A percentile compares a stretch with the other conserved stretches of the same genome.
Conservation (phyloP, 2,797 vertebrate species). For the Rousettus madagascariensis region DNA sequence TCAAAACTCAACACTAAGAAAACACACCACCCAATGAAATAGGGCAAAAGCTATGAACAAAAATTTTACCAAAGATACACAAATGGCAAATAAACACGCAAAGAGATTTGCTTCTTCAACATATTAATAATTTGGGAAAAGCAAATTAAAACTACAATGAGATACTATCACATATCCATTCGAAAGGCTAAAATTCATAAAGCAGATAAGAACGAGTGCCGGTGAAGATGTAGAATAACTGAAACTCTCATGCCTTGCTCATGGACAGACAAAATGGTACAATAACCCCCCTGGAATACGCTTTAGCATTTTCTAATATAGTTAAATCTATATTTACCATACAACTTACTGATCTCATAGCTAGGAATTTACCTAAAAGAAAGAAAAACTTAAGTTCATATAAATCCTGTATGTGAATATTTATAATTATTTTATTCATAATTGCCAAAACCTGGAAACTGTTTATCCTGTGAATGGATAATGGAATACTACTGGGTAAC, state of each 20-base stretch:
- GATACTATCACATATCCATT: neutral
- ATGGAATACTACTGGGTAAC: neutral
- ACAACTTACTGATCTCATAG: neutral
- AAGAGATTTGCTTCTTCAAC: neutral
- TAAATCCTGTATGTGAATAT: neutral
- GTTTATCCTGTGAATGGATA: neutral
- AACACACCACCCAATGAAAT: neutral
- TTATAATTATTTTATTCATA: neutral
- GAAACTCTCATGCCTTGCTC: neutral
- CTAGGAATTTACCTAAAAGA: neutral
- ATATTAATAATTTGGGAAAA: neutral
- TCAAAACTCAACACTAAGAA: neutral
- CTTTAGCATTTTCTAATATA: neutral
- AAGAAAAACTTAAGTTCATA: neutral
- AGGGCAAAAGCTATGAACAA: neutral
- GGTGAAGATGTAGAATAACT: neutral
- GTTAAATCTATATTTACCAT: neutral
- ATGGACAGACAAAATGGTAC: neutral
- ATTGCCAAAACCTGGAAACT: neutral
- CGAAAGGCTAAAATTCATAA: neutral
- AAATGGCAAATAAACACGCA: neutral
- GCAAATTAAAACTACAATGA: neutral
- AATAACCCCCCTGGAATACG: neutral
- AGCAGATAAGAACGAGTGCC: neutral
- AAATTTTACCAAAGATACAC: too few species aligned